phyloP scores from a whole-genome alignment of 2,888 invertebrate species.

The Zelleria hepariella region DNA sequence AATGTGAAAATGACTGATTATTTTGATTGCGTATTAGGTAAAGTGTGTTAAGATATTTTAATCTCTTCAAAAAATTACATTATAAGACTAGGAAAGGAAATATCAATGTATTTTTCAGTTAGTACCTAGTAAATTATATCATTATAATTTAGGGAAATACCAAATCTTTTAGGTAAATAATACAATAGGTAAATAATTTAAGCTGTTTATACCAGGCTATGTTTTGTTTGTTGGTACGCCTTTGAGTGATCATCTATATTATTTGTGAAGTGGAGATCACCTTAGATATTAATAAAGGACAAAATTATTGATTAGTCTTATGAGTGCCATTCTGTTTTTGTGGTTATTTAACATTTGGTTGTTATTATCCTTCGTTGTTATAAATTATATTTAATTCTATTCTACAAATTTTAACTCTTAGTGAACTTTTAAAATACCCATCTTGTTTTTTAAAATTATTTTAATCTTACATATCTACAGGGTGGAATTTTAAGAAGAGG shows the following conservation, averaged over 20 bases:
- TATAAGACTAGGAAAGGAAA: too few species aligned
- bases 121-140: background rate
- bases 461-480: too few species aligned
- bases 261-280: background rate
- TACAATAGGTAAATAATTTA: background rate
- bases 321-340: background rate
- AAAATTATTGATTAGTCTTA: background rate
- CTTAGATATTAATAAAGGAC: background rate
- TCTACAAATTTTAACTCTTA: background rate
- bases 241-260: background rate
- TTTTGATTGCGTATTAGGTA: too few species aligned
- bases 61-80: too few species aligned
- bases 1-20: too few species aligned
- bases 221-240: background rate
- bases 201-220: too few species aligned
- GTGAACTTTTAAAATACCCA: too few species aligned
- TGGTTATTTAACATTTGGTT: background rate
- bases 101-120: background rate
- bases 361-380: background rate
- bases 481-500: too few species aligned
- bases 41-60: too few species aligned
- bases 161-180: background rate
- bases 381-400: background rate
- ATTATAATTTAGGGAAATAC: background rate
- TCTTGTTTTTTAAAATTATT: too few species aligned